phyloP scores from a whole-genome alignment of 2,888 invertebrate species.

The Drosophila paramelanica region DNA sequence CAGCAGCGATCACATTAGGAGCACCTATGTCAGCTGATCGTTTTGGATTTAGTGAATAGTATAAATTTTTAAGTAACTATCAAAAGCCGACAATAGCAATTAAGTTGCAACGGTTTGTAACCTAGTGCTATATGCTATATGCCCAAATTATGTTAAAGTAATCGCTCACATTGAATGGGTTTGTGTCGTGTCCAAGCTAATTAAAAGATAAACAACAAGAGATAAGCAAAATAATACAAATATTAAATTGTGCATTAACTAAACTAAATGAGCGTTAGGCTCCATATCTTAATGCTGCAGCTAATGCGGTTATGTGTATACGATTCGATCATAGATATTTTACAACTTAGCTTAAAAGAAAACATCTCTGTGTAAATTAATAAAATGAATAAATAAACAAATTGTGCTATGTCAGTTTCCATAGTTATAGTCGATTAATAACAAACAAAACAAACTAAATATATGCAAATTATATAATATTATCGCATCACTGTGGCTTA shows the following conservation, averaged over 20 bases:
- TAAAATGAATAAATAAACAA: constrained; percentile 35
- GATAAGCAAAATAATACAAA: constrained; percentile 13
- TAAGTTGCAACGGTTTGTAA: constrained; percentile 13
- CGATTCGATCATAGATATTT: constrained; percentile 58
- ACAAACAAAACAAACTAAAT: constrained; percentile 16
- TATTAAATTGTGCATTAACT: constrained; percentile 57
- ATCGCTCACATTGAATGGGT: constrained; percentile 45
- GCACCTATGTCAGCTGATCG: constrained; percentile 9
- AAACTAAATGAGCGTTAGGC: constrained; percentile 45
- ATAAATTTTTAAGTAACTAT: constrained; percentile 36
- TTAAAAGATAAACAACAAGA: constrained; percentile 3
- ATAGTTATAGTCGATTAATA: constrained; percentile 22
- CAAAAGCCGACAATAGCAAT: constrained; percentile 4
- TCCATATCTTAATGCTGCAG: constrained; percentile 22
- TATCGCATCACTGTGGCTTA: background rate
- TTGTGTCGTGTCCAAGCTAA: constrained; percentile 41
- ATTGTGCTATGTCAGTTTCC: constrained; percentile 29
- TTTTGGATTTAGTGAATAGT: constrained; percentile 33
- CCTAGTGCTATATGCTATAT: constrained; percentile 27
- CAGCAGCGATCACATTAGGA: constrained; percentile 7
- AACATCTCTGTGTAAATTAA: constrained; percentile 51
- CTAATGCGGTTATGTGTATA: constrained; percentile 57
- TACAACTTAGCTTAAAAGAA: constrained; percentile 41
- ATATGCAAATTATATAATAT: background rate
- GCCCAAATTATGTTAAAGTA: constrained; percentile 24